Evolutionary conservation across 23 tunicate species (phyloP), one percentile per base, ranked within the genome.

Genomic region (Botrylloides violaceus): DNA sequence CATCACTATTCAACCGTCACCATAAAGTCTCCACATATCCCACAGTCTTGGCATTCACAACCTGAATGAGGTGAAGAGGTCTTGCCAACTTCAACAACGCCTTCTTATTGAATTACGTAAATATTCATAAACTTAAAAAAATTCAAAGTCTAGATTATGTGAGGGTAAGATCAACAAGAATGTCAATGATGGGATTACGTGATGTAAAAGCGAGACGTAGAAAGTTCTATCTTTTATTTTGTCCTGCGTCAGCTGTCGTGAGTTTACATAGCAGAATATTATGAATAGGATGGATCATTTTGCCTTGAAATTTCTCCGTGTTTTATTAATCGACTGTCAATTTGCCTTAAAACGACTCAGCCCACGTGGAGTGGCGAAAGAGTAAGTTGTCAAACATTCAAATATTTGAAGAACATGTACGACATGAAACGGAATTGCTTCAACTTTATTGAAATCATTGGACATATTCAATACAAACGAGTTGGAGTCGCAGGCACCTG

Each of bases 391-490:
- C 53, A 43, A 43, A 15, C 9, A 9, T 43, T 7, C 12, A 9
- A 43, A 43, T 43, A 15, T 43, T 43, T 43, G 9, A 43, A 15
- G 9, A 7, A 43, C 53, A n/a, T n/a, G n/a, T n/a, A n/a, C n/a
- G n/a, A n/a, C n/a, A n/a, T n/a, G n/a, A n/a, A n/a, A n/a, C 53
- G 53, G 53, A 43, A 43, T 43, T 15, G 53, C 53, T 43, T 43
- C 53, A 43, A 43, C 53, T 7, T 43, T 43, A 43, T 43, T 43
- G 53, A 43, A 43, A 43, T n/a, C n/a, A n/a, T n/a, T n/a, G n/a
- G n/a, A n/a, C n/a, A n/a, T n/a, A n/a, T n/a, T n/a, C n/a, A n/a
- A n/a, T n/a, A n/a, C n/a, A n/a, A n/a, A n/a, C n/a, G n/a, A n/a
- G n/a, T n/a, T n/a, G n/a, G n/a, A n/a, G n/a, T n/a, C n/a, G n/a